Base-by-base conservation (phyloP, 2,888 invertebrate species). In the Agonopterix arenella region DNA sequence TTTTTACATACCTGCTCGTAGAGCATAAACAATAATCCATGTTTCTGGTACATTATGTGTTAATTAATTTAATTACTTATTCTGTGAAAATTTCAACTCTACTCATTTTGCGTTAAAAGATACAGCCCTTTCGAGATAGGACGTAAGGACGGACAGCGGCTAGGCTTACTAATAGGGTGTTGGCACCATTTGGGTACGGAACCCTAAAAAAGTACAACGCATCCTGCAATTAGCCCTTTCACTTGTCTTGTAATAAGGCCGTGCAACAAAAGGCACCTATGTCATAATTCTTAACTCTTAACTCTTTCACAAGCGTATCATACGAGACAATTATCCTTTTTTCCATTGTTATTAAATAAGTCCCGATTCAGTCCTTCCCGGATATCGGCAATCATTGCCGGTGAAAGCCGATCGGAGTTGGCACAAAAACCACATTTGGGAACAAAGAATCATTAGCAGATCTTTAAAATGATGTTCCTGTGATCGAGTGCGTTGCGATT, bases 301-400 rank as follows among this genome's bases (percentile, higher is more conserved):
- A 62, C 59, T 64, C 57, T 53, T 66, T 70, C 62, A 65, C 64
- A 73, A 64, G 66, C 68, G 66, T 66, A 76, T 76, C 62, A 75
- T 73, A 68, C 66, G 67, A 67, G 64, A 72, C 76, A 83, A 85
- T 85, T 85, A 86, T 72, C 64, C 70, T 80, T 84, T 28, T 85
- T 81, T 74, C 69, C 66, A 70, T 79, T 80, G 73, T 82, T 79
- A 76, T 75, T 78, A 76, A 72, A 73, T 63, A 64, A 70, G 63
- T 66, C 63, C 65, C 66, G 72, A 76, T 71, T 73, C 66, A 70
- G 65, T 70, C 59, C 83, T 80, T 86, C 82, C 88, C 88, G 89
- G 89, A 89, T 85, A 88, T 88, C 78, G 76, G 67, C 76, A 77
- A 89, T 89, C 83, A 83, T 59, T 38, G 45, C 36, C 61, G 62